phyloP scores from a whole-genome alignment of 1,140 invertebrate species.

The Portunus trituberculatus region DNA sequence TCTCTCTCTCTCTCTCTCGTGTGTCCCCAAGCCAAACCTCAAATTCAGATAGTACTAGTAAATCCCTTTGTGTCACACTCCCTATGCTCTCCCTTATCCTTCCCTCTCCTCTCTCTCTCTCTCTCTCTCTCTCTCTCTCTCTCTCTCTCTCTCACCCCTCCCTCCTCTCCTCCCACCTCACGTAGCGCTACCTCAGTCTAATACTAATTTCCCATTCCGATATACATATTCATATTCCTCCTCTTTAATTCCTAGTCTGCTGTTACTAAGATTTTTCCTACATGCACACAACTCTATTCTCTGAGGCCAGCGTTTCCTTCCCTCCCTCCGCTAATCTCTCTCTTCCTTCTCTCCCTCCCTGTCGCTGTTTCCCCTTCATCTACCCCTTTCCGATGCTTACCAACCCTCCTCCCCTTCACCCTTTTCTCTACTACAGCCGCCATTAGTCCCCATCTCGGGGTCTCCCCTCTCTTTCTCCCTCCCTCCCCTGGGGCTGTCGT shows the following conservation, averaged over 20 bases:
- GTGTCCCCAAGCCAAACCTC: background rate
- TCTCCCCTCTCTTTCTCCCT: background rate
- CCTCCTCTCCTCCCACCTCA: background rate
- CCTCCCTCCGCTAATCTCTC: background rate
- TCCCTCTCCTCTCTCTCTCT: background rate
- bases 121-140: background rate
- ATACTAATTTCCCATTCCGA: background rate
- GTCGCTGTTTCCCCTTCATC: background rate
- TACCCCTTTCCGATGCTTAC: constrained; percentile 30
- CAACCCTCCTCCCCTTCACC: background rate
- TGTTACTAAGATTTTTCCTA: constrained; percentile 22
- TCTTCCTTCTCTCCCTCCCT: background rate
- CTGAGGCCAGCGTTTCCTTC: background rate
- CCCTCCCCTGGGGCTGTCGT: background rate
- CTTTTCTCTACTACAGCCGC: background rate
- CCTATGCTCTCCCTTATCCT: background rate
- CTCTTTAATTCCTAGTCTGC: background rate
- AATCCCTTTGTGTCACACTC: constrained; percentile 9
- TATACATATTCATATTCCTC: constrained; percentile 4
- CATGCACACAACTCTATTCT: background rate
- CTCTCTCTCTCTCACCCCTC: background rate
- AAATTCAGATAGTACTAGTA: background rate
- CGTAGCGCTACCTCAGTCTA: background rate
- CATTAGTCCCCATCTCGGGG: background rate
- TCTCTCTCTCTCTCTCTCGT: constrained; percentile 30